Base-by-base conservation (phyloP, 2,888 invertebrate species). In the Lacanobia wlatinum region DNA sequence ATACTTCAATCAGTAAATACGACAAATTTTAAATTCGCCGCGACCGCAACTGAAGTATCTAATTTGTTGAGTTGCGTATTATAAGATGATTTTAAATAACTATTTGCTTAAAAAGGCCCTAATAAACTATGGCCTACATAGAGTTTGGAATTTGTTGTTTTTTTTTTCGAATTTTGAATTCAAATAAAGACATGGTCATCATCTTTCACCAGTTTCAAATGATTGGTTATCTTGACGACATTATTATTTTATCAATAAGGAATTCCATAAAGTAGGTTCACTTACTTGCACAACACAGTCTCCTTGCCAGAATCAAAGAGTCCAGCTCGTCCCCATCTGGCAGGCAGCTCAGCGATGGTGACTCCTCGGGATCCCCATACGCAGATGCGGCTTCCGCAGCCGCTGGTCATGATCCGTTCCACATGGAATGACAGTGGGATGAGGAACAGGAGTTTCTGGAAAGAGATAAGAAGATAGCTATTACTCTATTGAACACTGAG, bases 331-430 rank as follows among this genome's bases (percentile, higher is more conserved):
- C 98, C 98, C 97, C 97, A 97, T 77, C 97, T 95, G 60, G 97
- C 94, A 0, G 98, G 98, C 73, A 98, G 94, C 87, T 98, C 97
- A 34, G 98, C 95, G 18, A 98, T 96, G 66, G 97, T 96, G 70
- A 98, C 97, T 0, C 98, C 98, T 64, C 97, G 94, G 9, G 97
- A 94, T 1, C 98, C 98, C 95, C 97, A 97, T 18, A 98, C 95
- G 68, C 97, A 97, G 63, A 98, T 89, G 63, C 97, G 96, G 67
- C 97, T 97, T 46, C 97, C 97, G 55, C 97, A 97, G 23, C 96
- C 94, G 90, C 98, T 98, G 89, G 97, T 96, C 81, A 96, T 88
- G 79, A 98, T 88, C 23, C 97, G 96, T 84, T 97, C 97, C 78
- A 98, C 98, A 1, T 97, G 95, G 93, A 97, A 98, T 23, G 97